Evolutionary conservation across 2,113 vertebrate species (phyloP), one percentile per base, ranked within the genome.

Genomic region (Brachypodius melanocephalos): DNA sequence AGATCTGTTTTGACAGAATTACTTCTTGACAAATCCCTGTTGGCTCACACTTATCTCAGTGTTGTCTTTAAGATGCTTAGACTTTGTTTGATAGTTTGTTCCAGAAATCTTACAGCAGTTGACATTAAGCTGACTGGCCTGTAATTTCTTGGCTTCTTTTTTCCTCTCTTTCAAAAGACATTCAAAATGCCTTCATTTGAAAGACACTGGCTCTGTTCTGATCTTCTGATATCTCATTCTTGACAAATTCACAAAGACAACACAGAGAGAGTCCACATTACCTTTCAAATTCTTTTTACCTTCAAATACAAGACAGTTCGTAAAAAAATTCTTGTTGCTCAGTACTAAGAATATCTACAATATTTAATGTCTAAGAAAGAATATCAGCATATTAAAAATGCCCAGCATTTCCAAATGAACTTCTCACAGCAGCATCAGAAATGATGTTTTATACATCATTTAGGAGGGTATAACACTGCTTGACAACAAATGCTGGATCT

Each of bases 91-190:
- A 89, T 88, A 82, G 87, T 96, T 95, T 91, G 48, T 93, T 85
- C 49, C 61, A 85, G 62, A 89, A 89, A 85, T 45, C n/a, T 85
- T 63, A 51, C 43, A 74, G 40, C 46, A 52, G 84, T 46, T 91
- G 93, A 93, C 92, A 79, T 75, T 93, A 93, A 96, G 92, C 85
- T 88, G 85, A 93, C 81, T 96, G 88, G 49, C 40, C 62, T 75
- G 66, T 87, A 82, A 88, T 88, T 88, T 93, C 48, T 67, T 36
- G 31, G 52, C 38, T 86, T 69, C 63, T 89, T 38, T 67, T 85
- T 62, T 74, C 17, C n/a, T 43, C 69, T 89, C 52, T 52, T 89
- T 81, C 79, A 76, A 68, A 82, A 90, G 45, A 68, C 31, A n/a
- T 21, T n/a, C 26, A 32, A 67, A 59, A 86, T 76, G 38, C 52